Conservation (phyloP, 2,797 vertebrate genomes). For the Myripristis murdjan region DNA sequence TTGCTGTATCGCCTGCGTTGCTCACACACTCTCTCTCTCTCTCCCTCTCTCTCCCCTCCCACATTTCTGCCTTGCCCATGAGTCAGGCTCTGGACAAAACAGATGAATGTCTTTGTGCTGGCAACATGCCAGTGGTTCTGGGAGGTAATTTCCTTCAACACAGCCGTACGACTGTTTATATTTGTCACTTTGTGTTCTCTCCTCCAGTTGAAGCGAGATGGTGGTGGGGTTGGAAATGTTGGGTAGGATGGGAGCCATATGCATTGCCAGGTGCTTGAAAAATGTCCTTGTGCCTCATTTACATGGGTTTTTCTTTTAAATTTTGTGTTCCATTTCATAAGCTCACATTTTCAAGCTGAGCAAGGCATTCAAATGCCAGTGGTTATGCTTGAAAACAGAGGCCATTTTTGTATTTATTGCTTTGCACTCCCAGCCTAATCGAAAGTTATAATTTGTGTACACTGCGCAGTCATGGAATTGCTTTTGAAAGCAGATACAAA, state of each 20-base stretch:
- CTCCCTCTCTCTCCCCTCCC: conserved; percentile 44
- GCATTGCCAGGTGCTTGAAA: conserved; percentile 21
- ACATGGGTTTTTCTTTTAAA: neutral
- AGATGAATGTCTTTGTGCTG: conserved; percentile 84
- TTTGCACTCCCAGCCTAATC: conserved; percentile 10
- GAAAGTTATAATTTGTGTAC: conserved; percentile 20
- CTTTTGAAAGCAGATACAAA: conserved; percentile 40
- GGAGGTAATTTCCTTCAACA: conserved; percentile 88
- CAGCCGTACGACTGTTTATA: conserved; percentile 81
- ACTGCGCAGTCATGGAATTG: conserved; percentile 4
- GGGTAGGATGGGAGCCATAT: conserved; percentile 20
- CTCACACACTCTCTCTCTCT: conserved; percentile 42
- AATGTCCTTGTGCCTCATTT: neutral
- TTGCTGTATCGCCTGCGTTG: conserved; percentile 39
- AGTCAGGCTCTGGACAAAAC: conserved; percentile 81
- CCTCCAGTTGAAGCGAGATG: conserved; percentile 37
- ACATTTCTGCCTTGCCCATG: conserved; percentile 49
- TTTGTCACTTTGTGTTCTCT: conserved; percentile 80
- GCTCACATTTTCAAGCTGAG: conserved; percentile 7
- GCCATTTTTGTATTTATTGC: conserved; percentile 13
- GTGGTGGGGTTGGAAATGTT: conserved; percentile 14
- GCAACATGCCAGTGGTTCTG: conserved; percentile 83
- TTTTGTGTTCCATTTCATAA: neutral
- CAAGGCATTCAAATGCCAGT: neutral
- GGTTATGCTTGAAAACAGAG: conserved; percentile 6